These are phyloP conservation scores for Ibycter americanus DNA, from an alignment of 2,797 vertebrate genomes.

Conservation along the genomic window DNA sequence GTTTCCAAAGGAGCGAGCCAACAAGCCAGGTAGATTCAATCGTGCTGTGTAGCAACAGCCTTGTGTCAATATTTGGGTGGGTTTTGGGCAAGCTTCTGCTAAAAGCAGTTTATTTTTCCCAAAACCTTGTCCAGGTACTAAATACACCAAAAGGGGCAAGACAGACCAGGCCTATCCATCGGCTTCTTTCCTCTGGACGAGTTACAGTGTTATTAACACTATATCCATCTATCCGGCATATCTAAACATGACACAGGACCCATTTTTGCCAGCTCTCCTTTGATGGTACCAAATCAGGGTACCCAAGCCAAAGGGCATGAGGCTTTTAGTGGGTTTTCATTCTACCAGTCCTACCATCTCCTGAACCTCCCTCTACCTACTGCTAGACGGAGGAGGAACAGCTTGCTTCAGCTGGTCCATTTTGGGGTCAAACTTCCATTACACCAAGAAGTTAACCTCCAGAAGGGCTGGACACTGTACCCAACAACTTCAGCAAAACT, in stretches of 20 bases:
- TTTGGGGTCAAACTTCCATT: neutral
- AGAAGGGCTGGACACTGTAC: neutral
- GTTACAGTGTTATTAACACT: neutral
- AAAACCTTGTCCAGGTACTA: neutral
- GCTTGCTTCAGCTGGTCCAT: neutral
- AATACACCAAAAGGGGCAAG: neutral
- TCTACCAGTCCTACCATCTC: neutral
- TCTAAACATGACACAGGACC: neutral
- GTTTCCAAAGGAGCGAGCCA: neutral
- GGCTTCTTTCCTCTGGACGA: neutral
- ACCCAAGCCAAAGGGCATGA: neutral
- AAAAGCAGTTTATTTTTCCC: neutral
- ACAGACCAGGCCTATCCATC: neutral
- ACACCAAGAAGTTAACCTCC: neutral
- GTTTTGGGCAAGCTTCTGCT: neutral
- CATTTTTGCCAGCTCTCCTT: neutral
- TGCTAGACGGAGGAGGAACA: neutral
- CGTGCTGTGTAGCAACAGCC: neutral
- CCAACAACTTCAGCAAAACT: neutral
- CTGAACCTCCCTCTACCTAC: neutral
- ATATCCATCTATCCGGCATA: neutral
- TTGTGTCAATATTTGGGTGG: neutral
- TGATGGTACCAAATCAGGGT: neutral
- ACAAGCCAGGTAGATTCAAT: neutral
- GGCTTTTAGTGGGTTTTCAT: neutral